phyloP scores from a whole-genome alignment of 2,888 invertebrate species.

The Caenorhabditis doughertyi region DNA sequence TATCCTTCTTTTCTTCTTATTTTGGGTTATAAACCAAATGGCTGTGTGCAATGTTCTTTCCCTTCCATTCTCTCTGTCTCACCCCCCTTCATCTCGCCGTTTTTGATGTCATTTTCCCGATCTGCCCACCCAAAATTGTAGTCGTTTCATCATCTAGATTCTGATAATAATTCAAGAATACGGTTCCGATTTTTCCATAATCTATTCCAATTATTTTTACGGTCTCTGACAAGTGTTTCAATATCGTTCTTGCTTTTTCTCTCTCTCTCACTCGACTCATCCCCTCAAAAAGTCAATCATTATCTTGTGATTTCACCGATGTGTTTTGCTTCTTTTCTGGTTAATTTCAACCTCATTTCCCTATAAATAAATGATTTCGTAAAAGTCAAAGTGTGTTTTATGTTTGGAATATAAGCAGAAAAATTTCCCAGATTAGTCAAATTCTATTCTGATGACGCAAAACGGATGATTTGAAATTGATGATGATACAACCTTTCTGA shows the following conservation, averaged over 20 bases:
- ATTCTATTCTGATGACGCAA: too few species aligned
- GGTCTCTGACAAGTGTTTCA: slow-evolving; percentile 4
- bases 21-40: slow-evolving; percentile 9
- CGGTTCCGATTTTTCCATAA: slow-evolving; percentile 14
- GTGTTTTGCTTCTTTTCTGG: slow-evolving; percentile 22
- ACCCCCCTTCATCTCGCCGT: slow-evolving; percentile 1
- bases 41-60: slow-evolving; percentile 19
- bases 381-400: too few species aligned
- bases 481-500: too few species aligned
- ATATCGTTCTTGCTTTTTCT: not conserved
- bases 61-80: not conserved
- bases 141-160: not conserved
- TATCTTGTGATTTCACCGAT: slow-evolving; percentile 5
- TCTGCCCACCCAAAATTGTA: not conserved
- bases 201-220: slow-evolving; percentile 10
- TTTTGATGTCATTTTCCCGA: slow-evolving; percentile 21
- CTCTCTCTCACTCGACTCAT: not conserved
- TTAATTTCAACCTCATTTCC: not conserved
- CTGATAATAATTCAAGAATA: slow-evolving; percentile 2
- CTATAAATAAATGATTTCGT: slow-evolving; percentile 11
- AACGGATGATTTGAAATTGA: too few species aligned
- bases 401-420: too few species aligned
- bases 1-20: too few species aligned
- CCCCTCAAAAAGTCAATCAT: not conserved
- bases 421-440: too few species aligned